Conservation (phyloP, 2,797 vertebrate species). For the Acipenser transmontanus region DNA sequence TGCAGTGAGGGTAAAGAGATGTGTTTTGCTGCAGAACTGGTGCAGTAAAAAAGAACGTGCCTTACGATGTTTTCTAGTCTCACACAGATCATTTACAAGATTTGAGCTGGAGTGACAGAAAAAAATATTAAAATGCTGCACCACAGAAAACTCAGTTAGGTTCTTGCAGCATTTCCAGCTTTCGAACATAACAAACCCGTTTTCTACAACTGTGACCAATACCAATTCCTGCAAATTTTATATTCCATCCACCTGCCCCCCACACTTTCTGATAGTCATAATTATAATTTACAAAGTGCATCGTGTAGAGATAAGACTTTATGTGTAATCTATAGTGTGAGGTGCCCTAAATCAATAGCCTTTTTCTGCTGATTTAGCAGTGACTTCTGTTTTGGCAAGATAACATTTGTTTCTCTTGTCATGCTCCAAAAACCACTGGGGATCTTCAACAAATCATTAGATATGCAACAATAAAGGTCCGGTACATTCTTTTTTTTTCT, state of each 20-base stretch:
- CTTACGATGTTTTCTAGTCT: no score
- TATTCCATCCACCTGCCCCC: conserved; percentile 14
- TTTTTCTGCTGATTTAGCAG: conserved; percentile 83
- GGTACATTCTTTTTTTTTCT: conserved; percentile 50
- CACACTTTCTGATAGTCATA: conserved; percentile 45
- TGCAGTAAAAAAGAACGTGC: neutral
- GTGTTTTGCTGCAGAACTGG: neutral
- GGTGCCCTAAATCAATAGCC: conserved; percentile 79
- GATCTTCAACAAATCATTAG: conserved; percentile 81
- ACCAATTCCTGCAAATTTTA: no score
- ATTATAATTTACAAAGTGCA: conserved; percentile 53
- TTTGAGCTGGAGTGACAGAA: no score
- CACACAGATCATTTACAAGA: no score
- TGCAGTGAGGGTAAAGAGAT: neutral
- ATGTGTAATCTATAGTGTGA: conserved; percentile 66
- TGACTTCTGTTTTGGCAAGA: conserved; percentile 72
- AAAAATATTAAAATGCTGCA: no score
- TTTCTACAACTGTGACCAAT: no score
- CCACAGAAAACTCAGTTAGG: no score
- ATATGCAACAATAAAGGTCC: conserved; percentile 75
- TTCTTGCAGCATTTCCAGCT: no score
- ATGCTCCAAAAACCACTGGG: conserved; percentile 68
- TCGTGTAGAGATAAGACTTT: conserved; percentile 63
- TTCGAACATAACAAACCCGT: no score
- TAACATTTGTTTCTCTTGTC: conserved; percentile 80